Evolutionary conservation across 92 coral and sea anemone genomes (phyloP), one percentile per base, ranked within the genome.

Genomic region (Paramuricea clavata): DNA sequence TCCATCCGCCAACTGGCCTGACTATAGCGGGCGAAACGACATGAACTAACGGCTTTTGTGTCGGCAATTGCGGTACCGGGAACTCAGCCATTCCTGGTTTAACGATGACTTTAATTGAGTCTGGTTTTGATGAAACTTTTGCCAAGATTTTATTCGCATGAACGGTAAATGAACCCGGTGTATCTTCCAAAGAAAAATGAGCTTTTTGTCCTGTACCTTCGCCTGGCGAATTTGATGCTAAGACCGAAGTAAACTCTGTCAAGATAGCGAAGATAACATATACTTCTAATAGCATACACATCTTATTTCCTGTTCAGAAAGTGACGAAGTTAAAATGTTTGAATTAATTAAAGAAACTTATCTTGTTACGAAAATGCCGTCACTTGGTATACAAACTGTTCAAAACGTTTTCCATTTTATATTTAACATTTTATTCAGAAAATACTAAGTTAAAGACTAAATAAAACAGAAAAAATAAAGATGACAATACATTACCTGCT

Each of bases 121-220:
- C 99, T 1, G 99, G 97, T 62, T 97, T 95, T 0, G 97, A 89
- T 9, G 93, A 93, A 25, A 97, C 98, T 50, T 91, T 94, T 21
- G 99, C 99, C 68, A 65, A 81, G 30, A 91, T 93, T 44, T 93
- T 93, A 0, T 95, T 97, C 16, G 99, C 99, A 28, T 87, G 69
- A 39, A 97, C 92, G 76, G 86, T 94, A 73, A 97, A 74, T 60
- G 93, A 95, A 19, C 99, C 99, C n/a, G 99, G 95, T 68, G 95
- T 94, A 74, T 97, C 99, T 85, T 97, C 95, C 12, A 97, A 95
- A 76, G 93, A 95, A 83, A 97, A 97, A 82, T 97, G 98, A 30
- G 99, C 99, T 83, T 97, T 97, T 68, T 97, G 99, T 23, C 98
- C 99, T 0, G 87, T 85, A 25, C 95, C 88, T 5, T 91, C 98